A percentile compares a stretch with the other conserved stretches of the same genome.
These are phyloP conservation scores for Sebastes steindachneri DNA, from an alignment of 2,797 vertebrate species.

Conservation along the genomic window DNA sequence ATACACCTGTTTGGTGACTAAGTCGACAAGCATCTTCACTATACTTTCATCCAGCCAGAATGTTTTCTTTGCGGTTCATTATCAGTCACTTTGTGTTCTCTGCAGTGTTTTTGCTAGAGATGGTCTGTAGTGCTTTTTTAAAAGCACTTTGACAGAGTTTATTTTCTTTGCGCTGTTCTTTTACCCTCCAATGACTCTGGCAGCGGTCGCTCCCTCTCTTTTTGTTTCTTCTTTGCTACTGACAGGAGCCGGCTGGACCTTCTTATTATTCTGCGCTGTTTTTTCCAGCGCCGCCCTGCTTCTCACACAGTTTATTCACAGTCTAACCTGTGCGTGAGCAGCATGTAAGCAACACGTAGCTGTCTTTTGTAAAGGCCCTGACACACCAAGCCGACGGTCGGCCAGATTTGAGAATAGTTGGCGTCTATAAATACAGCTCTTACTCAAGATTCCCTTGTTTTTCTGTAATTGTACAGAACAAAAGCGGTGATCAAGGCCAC, in stretches of 20 bases:
- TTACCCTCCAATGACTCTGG: neutral
- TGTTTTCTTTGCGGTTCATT: slow-evolving; percentile 50
- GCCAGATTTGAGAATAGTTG: neutral
- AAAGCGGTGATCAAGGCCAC: neutral
- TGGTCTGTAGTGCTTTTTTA: neutral
- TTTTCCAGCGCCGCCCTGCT: slow-evolving; percentile 36
- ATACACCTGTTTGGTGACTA: slow-evolving; percentile 38
- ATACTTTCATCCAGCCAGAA: slow-evolving; percentile 26
- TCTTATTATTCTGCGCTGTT: neutral
- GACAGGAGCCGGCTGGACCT: neutral
- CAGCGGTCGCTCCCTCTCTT: neutral
- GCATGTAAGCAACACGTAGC: no score
- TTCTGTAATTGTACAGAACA: neutral
- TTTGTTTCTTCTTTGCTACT: neutral
- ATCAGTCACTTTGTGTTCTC: slow-evolving; percentile 32
- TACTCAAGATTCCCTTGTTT: neutral
- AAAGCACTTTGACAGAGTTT: slow-evolving; percentile 17
- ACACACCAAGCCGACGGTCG: no score
- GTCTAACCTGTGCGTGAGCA: neutral
- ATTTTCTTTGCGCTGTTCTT: slow-evolving; percentile 33
- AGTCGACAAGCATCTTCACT: slow-evolving; percentile 22
- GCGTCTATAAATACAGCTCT: neutral
- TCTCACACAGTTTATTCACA: slow-evolving; percentile 13
- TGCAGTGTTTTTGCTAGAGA: slow-evolving; percentile 8
- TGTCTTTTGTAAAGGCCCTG: no score